Evolutionary conservation across 2,888 invertebrate species (phyloP), one percentile per base, ranked within the genome.

Genomic region (Drosophila mercatorum): DNA sequence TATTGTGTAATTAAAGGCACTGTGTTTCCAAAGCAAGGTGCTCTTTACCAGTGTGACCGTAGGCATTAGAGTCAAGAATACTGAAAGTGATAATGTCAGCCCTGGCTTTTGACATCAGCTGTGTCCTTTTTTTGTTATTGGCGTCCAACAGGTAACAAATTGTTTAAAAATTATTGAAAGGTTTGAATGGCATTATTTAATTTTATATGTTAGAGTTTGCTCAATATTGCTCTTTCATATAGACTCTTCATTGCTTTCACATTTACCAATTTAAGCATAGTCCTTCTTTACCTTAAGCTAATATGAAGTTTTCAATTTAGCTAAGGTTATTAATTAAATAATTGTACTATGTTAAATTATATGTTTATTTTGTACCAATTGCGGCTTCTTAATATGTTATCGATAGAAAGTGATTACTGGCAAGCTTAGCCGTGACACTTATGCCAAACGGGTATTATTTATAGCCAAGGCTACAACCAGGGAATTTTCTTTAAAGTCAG

Each of bases 1-100:
- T 74, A 70, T 77, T 78, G 77, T 78, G 75, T 79, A 78, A 78
- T 79, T 71, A 22, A 43, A 14, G 7, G 34, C 51, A 61, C 43
- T 46, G 43, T 51, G 61, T 68, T 44, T 26, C 36, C 34, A 38
- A 34, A 34, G 57, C 40, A n/a, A 41, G 53, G 31, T 61, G 53
- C 14, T 57, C 14, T 22, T 0, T 11, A 4, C 3, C 8, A 58
- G 64, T 72, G 77, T 75, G 77, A 51, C 72, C 75, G 22, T 7
- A 5, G 3, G 2, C 4, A 0, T 1, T 6, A 2, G 56, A 11
- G 3, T 0, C 5, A 5, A 5, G 2, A 51, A 68, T 47, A 43
- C 8, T 41, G 34, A 36, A 1, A 11, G 26, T 38, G 4, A 3
- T 1, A 7, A 6, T 7, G 0, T 2, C 26, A 59, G 11, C 58